phyloP scores from a whole-genome alignment of 92 coral and sea anemone genomes.

The Zoanthus sansibaricus region DNA sequence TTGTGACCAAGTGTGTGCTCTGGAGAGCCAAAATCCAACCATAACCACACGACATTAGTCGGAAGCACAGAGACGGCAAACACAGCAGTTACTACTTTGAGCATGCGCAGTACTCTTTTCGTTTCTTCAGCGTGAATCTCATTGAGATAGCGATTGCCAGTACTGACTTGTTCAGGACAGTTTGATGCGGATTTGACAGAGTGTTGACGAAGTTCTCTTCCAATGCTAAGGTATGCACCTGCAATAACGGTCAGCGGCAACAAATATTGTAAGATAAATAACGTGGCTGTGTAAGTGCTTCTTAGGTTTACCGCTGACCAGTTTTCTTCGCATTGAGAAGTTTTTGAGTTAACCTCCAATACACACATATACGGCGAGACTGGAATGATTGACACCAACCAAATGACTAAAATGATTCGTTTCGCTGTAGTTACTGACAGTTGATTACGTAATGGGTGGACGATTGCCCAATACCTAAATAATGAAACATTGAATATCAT shows the following conservation, averaged over 20 bases:
- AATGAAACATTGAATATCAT: not conserved
- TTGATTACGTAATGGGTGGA: slow-evolving; percentile 79
- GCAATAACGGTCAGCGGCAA: slow-evolving; percentile 75
- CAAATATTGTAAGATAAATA: slow-evolving; percentile 71
- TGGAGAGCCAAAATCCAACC: slow-evolving; percentile 91
- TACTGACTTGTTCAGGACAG: not conserved
- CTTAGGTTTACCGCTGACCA: slow-evolving; percentile 63
- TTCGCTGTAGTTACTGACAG: slow-evolving; percentile 68
- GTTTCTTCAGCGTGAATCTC: slow-evolving; percentile 77
- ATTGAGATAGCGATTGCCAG: slow-evolving; percentile 40
- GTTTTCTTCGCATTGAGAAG: slow-evolving; percentile 63
- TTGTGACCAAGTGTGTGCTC: slow-evolving; percentile 52
- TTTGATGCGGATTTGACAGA: not conserved
- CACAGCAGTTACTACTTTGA: slow-evolving; percentile 75
- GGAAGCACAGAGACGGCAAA: slow-evolving; percentile 81
- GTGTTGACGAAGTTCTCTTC: slow-evolving; percentile 62
- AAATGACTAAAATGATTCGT: slow-evolving; percentile 68
- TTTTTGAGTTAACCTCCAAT: slow-evolving; percentile 35
- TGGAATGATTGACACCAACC: slow-evolving; percentile 73
- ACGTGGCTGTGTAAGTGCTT: slow-evolving; percentile 67
- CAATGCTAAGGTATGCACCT: slow-evolving; percentile 76
- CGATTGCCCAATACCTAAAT: slow-evolving; percentile 88
- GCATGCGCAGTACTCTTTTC: slow-evolving; percentile 83
- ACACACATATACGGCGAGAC: slow-evolving; percentile 78
- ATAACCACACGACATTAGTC: slow-evolving; percentile 77